These are phyloP conservation scores for Oscheius sp. DNA, from an alignment of 1,140 invertebrate genomes.

Conservation along the genomic window DNA sequence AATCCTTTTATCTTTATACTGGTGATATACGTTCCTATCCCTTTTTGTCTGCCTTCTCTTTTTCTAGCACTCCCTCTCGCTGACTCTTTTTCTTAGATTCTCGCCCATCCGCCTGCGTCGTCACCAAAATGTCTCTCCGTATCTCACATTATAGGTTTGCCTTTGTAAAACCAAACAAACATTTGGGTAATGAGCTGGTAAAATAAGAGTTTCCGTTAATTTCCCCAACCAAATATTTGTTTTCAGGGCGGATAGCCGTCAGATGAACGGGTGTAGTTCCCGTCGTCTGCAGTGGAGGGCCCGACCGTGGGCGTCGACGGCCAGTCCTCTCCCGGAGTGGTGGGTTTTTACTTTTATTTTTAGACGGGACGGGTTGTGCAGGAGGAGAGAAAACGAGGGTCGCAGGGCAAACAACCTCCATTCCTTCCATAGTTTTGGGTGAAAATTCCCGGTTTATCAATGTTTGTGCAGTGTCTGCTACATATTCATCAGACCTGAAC, in stretches of 20 bases:
- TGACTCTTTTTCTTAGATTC: not conserved
- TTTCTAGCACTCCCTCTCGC: not conserved
- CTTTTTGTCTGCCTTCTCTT: too few species aligned
- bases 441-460: not conserved
- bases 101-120: too few species aligned
- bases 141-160: slow-evolving; percentile 2
- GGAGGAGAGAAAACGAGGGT: not conserved
- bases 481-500: too few species aligned
- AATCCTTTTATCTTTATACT: too few species aligned
- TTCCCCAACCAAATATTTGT: too few species aligned
- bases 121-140: not conserved
- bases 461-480: too few species aligned
- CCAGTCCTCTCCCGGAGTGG: slow-evolving; percentile 6
- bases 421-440: not conserved
- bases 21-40: too few species aligned
- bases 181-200: not conserved
- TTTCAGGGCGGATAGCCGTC: slow-evolving; percentile 8
- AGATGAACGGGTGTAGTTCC: slow-evolving; percentile 8
- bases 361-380: not conserved
- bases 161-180: not conserved
- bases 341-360: not conserved
- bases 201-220: not conserved
- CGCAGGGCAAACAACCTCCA: slow-evolving; percentile 1
- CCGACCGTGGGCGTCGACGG: slow-evolving; percentile 11
- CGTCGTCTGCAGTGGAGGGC: slow-evolving; percentile 3